Evolutionary conservation across 2,797 vertebrate species (phyloP).

Genomic region (Aulostomus chinensis): DNA sequence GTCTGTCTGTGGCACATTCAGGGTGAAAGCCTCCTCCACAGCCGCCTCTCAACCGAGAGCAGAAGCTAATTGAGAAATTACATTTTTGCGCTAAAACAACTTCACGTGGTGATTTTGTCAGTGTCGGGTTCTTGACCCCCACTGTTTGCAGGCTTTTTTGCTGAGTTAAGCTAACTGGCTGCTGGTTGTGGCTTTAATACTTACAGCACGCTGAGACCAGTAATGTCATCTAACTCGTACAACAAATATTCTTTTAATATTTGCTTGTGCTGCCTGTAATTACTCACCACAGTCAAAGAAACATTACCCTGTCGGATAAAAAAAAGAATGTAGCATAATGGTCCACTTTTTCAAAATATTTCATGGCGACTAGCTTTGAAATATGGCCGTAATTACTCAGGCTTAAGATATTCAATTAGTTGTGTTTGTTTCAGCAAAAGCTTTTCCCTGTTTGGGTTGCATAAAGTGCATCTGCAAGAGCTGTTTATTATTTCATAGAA

Average conservation of each 20-base stretch:
- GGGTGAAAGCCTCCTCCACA: too few species aligned
- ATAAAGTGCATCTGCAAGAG: constrained; percentile 28
- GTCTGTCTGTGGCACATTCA: too few species aligned
- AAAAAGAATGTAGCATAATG: neutral
- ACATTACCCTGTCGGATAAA: neutral
- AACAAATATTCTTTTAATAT: neutral
- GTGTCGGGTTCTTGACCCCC: too few species aligned
- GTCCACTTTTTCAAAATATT: constrained; percentile 3
- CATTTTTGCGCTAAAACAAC: too few species aligned
- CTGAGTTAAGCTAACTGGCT: neutral
- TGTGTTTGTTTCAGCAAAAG: constrained; percentile 8
- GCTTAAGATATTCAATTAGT: too few species aligned
- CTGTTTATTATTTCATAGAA: constrained; percentile 53
- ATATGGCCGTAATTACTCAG: neutral
- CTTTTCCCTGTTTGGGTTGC: constrained; percentile 26
- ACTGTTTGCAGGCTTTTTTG: too few species aligned
- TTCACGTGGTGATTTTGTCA: too few species aligned
- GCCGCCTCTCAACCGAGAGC: too few species aligned
- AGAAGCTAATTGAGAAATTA: too few species aligned
- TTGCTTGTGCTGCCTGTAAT: neutral
- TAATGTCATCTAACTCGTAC: neutral
- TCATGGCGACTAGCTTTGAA: neutral
- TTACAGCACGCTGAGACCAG: too few species aligned
- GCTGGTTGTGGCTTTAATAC: neutral
- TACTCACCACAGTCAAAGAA: neutral